These are phyloP conservation scores for Meloidogyne chitwoodi DNA, from an alignment of 1,140 invertebrate species.

Conservation along the genomic window DNA sequence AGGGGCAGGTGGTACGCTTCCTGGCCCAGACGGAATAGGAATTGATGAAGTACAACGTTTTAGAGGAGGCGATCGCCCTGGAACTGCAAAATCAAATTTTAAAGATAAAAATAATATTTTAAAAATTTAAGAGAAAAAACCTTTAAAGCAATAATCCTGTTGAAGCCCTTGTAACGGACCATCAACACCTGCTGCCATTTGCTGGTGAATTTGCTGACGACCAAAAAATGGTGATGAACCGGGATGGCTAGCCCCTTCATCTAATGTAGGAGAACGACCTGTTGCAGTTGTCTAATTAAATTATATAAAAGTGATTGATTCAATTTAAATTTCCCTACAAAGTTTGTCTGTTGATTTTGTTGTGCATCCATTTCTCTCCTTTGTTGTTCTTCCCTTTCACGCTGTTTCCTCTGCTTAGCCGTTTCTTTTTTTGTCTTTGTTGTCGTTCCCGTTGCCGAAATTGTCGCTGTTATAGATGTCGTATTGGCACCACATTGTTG, in stretches of 20 bases:
- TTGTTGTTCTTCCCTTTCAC: constrained; percentile 6
- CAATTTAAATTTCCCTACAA: neutral
- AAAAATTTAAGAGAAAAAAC: neutral
- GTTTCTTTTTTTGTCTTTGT: constrained; percentile 12
- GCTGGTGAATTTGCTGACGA: neutral
- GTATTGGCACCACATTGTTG: neutral
- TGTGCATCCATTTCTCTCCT: neutral
- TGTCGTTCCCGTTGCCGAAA: neutral
- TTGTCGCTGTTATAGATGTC: neutral
- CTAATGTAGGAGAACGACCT: neutral
- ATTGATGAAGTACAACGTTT: constrained; percentile 8
- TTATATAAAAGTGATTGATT: neutral
- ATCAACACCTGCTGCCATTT: neutral
- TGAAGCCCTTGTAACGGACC: neutral
- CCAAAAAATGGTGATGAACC: neutral
- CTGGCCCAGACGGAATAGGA: neutral
- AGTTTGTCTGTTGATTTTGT: neutral
- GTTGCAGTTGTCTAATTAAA: neutral
- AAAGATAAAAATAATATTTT: neutral
- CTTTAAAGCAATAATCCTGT: constrained; percentile 6
- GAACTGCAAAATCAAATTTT: neutral
- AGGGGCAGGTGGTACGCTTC: neutral
- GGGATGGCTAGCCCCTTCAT: neutral
- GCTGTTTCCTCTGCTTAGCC: neutral
- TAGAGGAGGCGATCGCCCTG: constrained; percentile 8